Percentiles rank a stretch among this genome's conserved stretches.
Evolutionary conservation across 2,797 vertebrate genomes (phyloP).

Genomic region (Helicolenus hilgendorfi): DNA sequence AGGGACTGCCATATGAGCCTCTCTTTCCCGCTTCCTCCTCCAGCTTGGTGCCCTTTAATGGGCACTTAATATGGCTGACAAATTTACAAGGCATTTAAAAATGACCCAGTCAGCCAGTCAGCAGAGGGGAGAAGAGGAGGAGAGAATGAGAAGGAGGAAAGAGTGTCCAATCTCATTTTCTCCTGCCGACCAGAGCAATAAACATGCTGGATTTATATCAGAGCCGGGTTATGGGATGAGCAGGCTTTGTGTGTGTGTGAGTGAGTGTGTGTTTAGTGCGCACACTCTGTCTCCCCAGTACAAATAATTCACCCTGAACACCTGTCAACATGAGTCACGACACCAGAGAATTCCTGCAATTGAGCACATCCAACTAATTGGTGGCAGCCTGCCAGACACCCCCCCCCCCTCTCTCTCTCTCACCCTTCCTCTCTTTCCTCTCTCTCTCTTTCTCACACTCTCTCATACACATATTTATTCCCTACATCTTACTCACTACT

Average conservation of each 20-base stretch:
- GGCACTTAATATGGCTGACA: conserved; percentile 90
- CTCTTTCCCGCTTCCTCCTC: conserved; percentile 72
- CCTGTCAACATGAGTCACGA: conserved; percentile 90
- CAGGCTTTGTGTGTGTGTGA: conserved; percentile 20
- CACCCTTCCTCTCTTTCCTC: background rate
- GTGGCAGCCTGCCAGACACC: conserved; percentile 89
- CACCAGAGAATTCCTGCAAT: conserved; percentile 91
- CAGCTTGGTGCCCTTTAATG: conserved; percentile 86
- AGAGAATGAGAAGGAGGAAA: conserved; percentile 66
- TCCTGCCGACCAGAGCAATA: conserved; percentile 78
- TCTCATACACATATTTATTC: conserved; percentile 49
- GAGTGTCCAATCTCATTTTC: conserved; percentile 84
- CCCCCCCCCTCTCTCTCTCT: background rate
- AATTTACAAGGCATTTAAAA: conserved; percentile 91
- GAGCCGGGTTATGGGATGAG: conserved; percentile 65
- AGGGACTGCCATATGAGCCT: conserved; percentile 70
- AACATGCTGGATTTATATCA: conserved; percentile 84
- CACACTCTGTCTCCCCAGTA: conserved; percentile 55
- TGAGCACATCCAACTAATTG: conserved; percentile 93
- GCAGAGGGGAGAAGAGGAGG: conserved; percentile 60
- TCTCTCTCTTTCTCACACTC: conserved; percentile 24
- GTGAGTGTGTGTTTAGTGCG: conserved; percentile 48
- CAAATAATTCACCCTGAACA: conserved; percentile 85
- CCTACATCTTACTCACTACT: conserved; percentile 44
- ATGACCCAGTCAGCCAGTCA: conserved; percentile 84